Evolutionary conservation across 2,797 vertebrate genomes (phyloP).

Genomic region (Austrolebias charrua): DNA sequence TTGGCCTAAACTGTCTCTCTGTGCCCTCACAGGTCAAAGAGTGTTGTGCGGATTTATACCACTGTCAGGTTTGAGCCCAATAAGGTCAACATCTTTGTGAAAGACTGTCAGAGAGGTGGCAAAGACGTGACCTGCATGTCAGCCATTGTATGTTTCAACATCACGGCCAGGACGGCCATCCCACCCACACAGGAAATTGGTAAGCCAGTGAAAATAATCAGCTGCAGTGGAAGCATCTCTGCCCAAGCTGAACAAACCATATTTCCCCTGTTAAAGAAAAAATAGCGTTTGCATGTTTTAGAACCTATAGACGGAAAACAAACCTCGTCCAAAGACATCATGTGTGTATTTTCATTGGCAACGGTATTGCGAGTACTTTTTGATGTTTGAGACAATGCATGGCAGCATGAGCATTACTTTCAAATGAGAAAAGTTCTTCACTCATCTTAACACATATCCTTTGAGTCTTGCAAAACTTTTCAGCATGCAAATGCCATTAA

Average conservation of each 20-base stretch:
- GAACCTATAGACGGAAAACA: neutral
- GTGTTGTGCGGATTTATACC: slow-evolving; percentile 86
- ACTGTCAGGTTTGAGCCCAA: slow-evolving; percentile 88
- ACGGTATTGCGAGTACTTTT: no score
- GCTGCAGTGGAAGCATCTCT: slow-evolving; percentile 19
- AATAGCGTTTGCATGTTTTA: neutral
- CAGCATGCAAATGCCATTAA: slow-evolving; percentile 21
- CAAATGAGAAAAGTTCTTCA: slow-evolving; percentile 21
- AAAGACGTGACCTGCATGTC: slow-evolving; percentile 95
- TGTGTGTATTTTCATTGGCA: neutral
- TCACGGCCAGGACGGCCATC: slow-evolving; percentile 84
- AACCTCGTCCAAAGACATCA: neutral
- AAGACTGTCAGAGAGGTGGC: slow-evolving; percentile 90
- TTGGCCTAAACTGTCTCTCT: slow-evolving; percentile 6
- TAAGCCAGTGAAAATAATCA: slow-evolving; percentile 71
- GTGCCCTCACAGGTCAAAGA: slow-evolving; percentile 84
- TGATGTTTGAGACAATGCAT: neutral
- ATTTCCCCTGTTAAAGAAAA: neutral
- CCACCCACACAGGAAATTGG: slow-evolving; percentile 84
- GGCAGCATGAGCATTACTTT: slow-evolving; percentile 24
- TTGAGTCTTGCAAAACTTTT: slow-evolving; percentile 21
- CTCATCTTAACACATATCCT: slow-evolving; percentile 14
- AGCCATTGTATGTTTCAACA: slow-evolving; percentile 90
- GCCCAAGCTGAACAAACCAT: neutral
- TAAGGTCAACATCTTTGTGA: slow-evolving; percentile 97